Percentiles rank a stretch among this genome's conserved stretches.
phyloP scores from a whole-genome alignment of 2,888 invertebrate genomes.

The Pandemis heparana region DNA sequence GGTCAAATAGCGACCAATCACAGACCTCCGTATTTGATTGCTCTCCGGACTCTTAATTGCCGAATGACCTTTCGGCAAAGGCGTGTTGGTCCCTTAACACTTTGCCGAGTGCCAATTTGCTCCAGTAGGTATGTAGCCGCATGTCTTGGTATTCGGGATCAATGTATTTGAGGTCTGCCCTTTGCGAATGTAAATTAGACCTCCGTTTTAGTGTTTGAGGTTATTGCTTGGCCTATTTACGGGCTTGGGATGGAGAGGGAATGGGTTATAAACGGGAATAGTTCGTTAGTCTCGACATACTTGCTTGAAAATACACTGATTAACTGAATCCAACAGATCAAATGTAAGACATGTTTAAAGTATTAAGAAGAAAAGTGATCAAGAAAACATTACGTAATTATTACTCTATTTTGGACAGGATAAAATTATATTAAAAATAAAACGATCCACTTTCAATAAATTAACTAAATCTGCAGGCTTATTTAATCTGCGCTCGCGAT shows the following conservation, averaged over 20 bases:
- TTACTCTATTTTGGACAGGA: too few species aligned
- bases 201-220: slow-evolving; percentile 42
- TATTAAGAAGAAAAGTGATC: too few species aligned
- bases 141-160: slow-evolving; percentile 43
- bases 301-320: not conserved
- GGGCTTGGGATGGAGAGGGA: slow-evolving; percentile 30
- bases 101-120: slow-evolving; percentile 73
- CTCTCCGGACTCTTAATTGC: slow-evolving; percentile 83
- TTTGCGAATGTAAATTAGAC: slow-evolving; percentile 43
- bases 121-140: slow-evolving; percentile 45
- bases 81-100: slow-evolving; percentile 73
- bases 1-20: slow-evolving; percentile 75
- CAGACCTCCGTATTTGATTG: slow-evolving; percentile 75
- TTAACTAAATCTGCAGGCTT: too few species aligned
- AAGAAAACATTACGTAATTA: too few species aligned
- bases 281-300: not conserved
- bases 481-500: too few species aligned
- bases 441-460: too few species aligned
- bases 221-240: slow-evolving; percentile 42
- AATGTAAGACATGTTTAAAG: too few species aligned
- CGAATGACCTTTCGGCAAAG: slow-evolving; percentile 76
- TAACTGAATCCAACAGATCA: not conserved
- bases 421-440: too few species aligned
- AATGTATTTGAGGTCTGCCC: slow-evolving; percentile 43
- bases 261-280: slow-evolving; percentile 21